phyloP scores from a whole-genome alignment of 1,140 invertebrate genomes.

The Steinernema khuongi region DNA sequence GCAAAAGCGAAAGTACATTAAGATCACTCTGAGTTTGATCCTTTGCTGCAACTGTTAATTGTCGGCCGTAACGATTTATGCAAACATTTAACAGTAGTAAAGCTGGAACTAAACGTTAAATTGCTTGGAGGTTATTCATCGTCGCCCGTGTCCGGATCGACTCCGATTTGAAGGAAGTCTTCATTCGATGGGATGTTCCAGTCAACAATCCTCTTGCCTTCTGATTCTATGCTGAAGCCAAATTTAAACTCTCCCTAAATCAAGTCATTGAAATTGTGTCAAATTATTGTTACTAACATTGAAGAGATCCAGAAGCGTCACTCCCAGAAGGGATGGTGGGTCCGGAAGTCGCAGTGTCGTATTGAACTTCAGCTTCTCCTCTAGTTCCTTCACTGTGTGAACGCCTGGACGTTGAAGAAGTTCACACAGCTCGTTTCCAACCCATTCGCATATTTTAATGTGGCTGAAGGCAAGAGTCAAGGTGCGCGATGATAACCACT shows the following conservation, averaged over 20 bases:
- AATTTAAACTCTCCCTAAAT: slow-evolving; percentile 48
- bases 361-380: slow-evolving; percentile 44
- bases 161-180: slow-evolving; percentile 41
- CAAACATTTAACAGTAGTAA: background rate
- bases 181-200: slow-evolving; percentile 45
- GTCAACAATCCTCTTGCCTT: slow-evolving; percentile 40
- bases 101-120: background rate
- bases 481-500: background rate
- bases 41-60: no score
- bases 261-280: slow-evolving; percentile 26
- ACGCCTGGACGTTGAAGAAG: slow-evolving; percentile 42
- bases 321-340: slow-evolving; percentile 44
- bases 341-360: slow-evolving; percentile 42
- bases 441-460: slow-evolving; percentile 44
- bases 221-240: slow-evolving; percentile 41
- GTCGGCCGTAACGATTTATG: no score
- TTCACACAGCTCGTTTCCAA: slow-evolving; percentile 43
- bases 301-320: slow-evolving; percentile 46
- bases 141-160: slow-evolving; percentile 7
- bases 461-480: slow-evolving; percentile 22
- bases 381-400: slow-evolving; percentile 43
- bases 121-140: background rate
- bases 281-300: slow-evolving; percentile 25
- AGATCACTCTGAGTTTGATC: no score
- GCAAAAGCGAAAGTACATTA: no score